Evolutionary conservation across 2,113 vertebrate genomes (phyloP).

Genomic region (Cyrtonyx montezumae): DNA sequence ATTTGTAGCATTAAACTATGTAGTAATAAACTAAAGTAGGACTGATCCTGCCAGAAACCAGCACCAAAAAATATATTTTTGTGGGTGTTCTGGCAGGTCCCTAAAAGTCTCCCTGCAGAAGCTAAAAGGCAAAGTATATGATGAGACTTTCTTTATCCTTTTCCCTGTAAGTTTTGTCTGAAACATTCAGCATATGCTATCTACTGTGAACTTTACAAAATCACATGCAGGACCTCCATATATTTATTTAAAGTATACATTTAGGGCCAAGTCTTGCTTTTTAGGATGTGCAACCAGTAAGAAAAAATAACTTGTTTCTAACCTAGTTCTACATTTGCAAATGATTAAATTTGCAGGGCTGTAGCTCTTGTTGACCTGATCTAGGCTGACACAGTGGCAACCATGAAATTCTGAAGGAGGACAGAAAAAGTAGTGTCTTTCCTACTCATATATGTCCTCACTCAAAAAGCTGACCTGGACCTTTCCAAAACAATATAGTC

Average conservation of each 20-base stretch:
- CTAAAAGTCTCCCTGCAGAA: background rate
- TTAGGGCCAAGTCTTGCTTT: background rate
- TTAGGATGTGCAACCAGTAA: background rate
- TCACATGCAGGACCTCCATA: rapidly evolving
- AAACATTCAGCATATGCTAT: background rate
- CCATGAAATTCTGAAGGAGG: background rate
- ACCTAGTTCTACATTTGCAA: background rate
- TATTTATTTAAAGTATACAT: background rate
- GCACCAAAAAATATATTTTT: background rate
- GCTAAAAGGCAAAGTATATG: background rate
- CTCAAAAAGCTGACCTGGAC: background rate
- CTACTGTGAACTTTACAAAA: background rate
- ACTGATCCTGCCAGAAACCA: background rate
- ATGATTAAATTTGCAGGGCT: background rate
- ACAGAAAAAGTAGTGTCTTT: background rate
- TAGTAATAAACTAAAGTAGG: background rate
- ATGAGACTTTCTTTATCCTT: background rate
- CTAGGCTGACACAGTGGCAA: background rate
- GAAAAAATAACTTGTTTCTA: background rate
- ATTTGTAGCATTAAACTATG: background rate
- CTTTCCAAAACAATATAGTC: background rate
- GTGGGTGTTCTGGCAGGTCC: background rate
- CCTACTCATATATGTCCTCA: background rate
- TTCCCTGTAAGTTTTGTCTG: background rate
- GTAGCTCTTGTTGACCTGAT: background rate